Evolutionary conservation across 1,140 invertebrate species (phyloP).

Genomic region (Drosophila elegans): DNA sequence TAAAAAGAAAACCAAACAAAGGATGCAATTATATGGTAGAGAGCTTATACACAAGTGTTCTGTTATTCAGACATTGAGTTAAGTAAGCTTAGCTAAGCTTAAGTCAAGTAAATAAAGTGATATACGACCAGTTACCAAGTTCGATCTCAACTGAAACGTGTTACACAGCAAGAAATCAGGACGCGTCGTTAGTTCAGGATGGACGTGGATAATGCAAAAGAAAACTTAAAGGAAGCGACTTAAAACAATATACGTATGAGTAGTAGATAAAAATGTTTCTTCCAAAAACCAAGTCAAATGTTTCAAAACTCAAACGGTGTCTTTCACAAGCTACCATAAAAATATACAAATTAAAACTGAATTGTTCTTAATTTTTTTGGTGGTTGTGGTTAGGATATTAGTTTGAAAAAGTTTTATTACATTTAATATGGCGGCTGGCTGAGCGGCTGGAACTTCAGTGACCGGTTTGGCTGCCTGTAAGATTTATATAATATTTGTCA

Average conservation of each 20-base stretch:
- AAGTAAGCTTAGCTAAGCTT: conserved; percentile 42
- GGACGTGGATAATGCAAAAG: conserved; percentile 43
- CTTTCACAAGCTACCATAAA: conserved; percentile 74
- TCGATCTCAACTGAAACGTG: conserved; percentile 36
- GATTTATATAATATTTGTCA: conserved; percentile 84
- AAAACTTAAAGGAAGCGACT: conserved; percentile 45
- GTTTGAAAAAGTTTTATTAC: conserved; percentile 82
- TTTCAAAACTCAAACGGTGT: conserved; percentile 64
- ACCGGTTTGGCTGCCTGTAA: conserved; percentile 89
- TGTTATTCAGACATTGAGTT: conserved; percentile 52
- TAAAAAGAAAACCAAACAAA: conserved; percentile 30
- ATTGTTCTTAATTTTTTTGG: conserved; percentile 56
- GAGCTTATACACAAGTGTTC: conserved; percentile 50
- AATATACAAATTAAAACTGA: conserved; percentile 44
- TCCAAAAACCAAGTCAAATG: conserved; percentile 74
- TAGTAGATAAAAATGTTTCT: conserved; percentile 39
- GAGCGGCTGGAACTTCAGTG: conserved; percentile 87
- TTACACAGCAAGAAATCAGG: conserved; percentile 42
- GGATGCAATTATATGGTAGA: conserved; percentile 43
- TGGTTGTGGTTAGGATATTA: conserved; percentile 66
- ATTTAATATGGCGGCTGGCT: conserved; percentile 85
- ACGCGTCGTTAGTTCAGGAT: conserved; percentile 42
- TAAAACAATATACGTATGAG: conserved; percentile 46
- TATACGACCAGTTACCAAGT: conserved; percentile 30
- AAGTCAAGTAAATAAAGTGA: conserved; percentile 10